phyloP scores from a whole-genome alignment of 2,888 invertebrate species.

The Polymixis flavicincta region DNA sequence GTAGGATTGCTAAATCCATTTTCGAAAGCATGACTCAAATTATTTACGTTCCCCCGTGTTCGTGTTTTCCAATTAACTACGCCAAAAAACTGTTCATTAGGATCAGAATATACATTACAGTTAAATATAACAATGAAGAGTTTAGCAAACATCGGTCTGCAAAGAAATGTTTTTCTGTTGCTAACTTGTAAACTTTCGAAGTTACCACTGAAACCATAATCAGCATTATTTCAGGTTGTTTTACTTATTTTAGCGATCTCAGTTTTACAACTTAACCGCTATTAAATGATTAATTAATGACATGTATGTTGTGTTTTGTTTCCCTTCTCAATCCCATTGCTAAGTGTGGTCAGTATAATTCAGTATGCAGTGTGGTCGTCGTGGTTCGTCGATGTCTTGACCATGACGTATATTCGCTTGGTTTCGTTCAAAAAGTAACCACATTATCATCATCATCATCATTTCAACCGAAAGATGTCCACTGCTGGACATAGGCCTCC shows the following conservation, averaged over 20 bases:
- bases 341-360: neutral
- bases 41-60: slow-evolving; percentile 34
- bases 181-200: slow-evolving; percentile 38
- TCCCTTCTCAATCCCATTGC: neutral
- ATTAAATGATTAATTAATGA: neutral
- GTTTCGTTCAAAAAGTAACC: neutral
- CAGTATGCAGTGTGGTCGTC: neutral
- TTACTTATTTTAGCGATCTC: neutral
- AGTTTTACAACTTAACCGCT: neutral
- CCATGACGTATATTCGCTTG: neutral
- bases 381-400: neutral
- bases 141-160: slow-evolving; percentile 34
- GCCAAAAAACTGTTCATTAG: slow-evolving; percentile 50
- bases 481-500: no score
- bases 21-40: slow-evolving; percentile 47
- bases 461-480: no score
- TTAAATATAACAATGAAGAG: slow-evolving; percentile 53
- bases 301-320: neutral
- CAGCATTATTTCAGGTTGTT: neutral
- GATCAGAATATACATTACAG: slow-evolving; percentile 49
- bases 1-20: slow-evolving; percentile 44
- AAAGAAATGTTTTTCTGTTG: slow-evolving; percentile 41
- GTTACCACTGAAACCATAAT: no score
- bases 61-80: slow-evolving; percentile 48
- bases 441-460: no score